Evolutionary conservation across 2,888 invertebrate species (phyloP).

Genomic region (Campoplex capitator): DNA sequence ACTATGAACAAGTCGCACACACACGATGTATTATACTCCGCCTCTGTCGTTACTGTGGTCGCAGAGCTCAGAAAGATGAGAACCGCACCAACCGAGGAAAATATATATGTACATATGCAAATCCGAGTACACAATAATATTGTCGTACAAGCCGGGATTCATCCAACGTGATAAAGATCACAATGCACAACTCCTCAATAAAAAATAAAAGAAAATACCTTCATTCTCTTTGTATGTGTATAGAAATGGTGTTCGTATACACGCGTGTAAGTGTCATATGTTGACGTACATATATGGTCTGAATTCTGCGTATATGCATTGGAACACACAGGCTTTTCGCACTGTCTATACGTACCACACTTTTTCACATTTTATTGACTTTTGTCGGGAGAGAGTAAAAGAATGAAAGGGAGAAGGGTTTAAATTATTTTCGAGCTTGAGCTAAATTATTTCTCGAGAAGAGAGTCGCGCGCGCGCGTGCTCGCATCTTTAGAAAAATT

Average conservation of each 20-base stretch:
- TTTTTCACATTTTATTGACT: neutral
- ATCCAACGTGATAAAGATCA: constrained; percentile 67
- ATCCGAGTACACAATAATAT: constrained; percentile 70
- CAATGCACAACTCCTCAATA: constrained; percentile 57
- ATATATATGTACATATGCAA: constrained; percentile 67
- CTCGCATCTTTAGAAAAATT: constrained; percentile 4
- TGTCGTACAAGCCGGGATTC: constrained; percentile 67
- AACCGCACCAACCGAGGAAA: constrained; percentile 37
- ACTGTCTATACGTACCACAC: neutral
- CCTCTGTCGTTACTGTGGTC: constrained; percentile 57
- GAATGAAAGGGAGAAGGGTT: constrained; percentile 20
- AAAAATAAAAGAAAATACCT: neutral
- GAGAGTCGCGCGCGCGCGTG: neutral
- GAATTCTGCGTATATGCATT: neutral
- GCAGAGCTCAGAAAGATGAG: constrained; percentile 19
- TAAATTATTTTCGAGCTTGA: constrained; percentile 43
- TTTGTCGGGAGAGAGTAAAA: neutral
- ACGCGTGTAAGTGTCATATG: neutral
- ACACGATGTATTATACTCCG: constrained; percentile 58
- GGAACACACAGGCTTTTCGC: neutral
- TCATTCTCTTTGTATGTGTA: neutral
- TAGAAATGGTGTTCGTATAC: constrained; percentile 21
- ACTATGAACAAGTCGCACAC: constrained; percentile 63
- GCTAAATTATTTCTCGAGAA: constrained; percentile 57
- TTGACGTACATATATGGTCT: constrained; percentile 6